A percentile compares a stretch with the other conserved stretches of the same genome.
Conservation (phyloP, 2,888 invertebrate genomes). For the Thera britannica region DNA sequence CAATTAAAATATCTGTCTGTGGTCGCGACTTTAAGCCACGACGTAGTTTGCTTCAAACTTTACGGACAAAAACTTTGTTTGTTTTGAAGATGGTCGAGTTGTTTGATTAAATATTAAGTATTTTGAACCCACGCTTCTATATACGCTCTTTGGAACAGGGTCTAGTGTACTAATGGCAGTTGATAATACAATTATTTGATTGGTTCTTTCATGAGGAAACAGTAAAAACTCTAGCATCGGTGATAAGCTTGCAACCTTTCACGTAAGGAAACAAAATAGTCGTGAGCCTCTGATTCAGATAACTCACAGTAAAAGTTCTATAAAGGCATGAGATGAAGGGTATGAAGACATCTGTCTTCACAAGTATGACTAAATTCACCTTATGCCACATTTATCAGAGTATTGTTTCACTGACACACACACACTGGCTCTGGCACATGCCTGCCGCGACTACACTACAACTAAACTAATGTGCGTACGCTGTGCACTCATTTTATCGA, state of each 20-base stretch:
- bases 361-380: neutral
- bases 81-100: neutral
- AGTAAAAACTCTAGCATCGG: too few species aligned
- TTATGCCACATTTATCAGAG: constrained; percentile 6
- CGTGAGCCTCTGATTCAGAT: too few species aligned
- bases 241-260: too few species aligned
- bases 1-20: too few species aligned
- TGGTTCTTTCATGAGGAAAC: too few species aligned
- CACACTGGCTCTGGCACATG: constrained; percentile 21
- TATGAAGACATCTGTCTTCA: neutral
- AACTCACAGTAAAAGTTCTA: neutral
- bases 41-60: neutral
- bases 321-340: too few species aligned
- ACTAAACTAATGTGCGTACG: constrained; percentile 26
- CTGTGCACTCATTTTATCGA: constrained; percentile 25
- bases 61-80: neutral
- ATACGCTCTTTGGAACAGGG: neutral
- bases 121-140: neutral
- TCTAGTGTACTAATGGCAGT: neutral
- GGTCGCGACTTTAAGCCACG: neutral
- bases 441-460: constrained; percentile 15
- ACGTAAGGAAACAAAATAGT: too few species aligned
- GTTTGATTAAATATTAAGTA: neutral
- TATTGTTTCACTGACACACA: constrained; percentile 2
- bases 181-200: too few species aligned